Base-by-base conservation (phyloP, 1,140 invertebrate genomes). In the Ips nitidus region DNA sequence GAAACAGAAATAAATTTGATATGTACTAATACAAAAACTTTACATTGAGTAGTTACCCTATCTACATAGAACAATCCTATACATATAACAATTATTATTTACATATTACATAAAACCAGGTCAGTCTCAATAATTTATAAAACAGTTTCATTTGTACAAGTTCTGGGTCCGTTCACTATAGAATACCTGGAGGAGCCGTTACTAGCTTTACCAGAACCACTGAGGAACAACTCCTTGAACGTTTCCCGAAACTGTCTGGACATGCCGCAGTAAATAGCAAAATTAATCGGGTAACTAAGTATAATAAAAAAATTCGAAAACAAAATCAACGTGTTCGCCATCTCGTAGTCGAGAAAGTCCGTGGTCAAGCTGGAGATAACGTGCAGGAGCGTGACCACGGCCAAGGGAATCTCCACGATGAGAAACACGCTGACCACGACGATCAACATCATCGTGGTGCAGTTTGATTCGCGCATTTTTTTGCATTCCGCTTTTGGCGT, bases 251-350 rank as follows among this genome's bases (percentile, higher is more conserved):
- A 98, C 78, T 96, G 93, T 38, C 93, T 84, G 56, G 91, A 94
- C 95, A 97, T 97, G 3, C 94, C 94, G 79, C 94, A 97, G 79
- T 98, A 98, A 69, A 98, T 97, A 62, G 94, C 94, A 77, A 98
- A 98, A 81, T 97, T 96, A 64, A 97, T 90, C 0, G 94, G 94
- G 80, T 97, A 97, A 36, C 91, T 93, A 4, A 95, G 84, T 52
- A 94, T 91, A 71, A 98, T 93, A 80, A 94, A 92, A 81, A 97
- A 94, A 82, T 95, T 95, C 1, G 91, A 94, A 73, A 96, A 87
- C 36, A 97, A 81, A 53, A 97, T 91, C 67, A 94, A 86, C 4
- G 91, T 87, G 79, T 94, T 94, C 8, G 92, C 90, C 50, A 94
- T 85, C 60, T 88, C 80, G 74, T 94, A 94, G 79, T 94, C 87